Conservation (phyloP, 2,797 vertebrate species). For the Novumbra hubbsi region DNA sequence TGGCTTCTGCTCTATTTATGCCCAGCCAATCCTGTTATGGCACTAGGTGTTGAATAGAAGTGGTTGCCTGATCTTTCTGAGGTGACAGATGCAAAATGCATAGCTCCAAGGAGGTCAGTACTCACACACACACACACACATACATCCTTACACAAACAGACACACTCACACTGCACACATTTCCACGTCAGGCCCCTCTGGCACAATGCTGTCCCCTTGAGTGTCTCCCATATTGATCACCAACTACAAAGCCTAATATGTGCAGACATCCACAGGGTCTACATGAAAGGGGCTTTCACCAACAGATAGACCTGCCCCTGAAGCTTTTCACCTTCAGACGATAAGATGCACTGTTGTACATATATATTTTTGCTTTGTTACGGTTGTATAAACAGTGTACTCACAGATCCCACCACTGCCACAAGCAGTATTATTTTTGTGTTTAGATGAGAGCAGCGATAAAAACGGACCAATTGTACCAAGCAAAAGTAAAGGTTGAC, state of each 20-base stretch:
- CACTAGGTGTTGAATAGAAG: constrained; percentile 43
- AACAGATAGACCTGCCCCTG: constrained; percentile 28
- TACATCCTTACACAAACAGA: neutral
- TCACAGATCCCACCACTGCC: constrained; percentile 16
- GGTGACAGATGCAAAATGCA: constrained; percentile 51
- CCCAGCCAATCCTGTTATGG: constrained; percentile 24
- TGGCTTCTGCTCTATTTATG: constrained; percentile 24
- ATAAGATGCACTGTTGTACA: constrained; percentile 22
- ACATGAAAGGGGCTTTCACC: constrained; percentile 26
- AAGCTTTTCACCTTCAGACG: constrained; percentile 27
- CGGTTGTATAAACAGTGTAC: constrained; percentile 24
- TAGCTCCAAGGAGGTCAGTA: constrained; percentile 24
- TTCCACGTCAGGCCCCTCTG: constrained; percentile 49
- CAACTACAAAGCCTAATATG: constrained; percentile 44
- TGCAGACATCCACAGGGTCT: constrained; percentile 49
- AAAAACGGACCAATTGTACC: constrained; percentile 23
- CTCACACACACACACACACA: constrained; percentile 3
- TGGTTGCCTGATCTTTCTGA: constrained; percentile 37
- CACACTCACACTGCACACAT: constrained; percentile 33
- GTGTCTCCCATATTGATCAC: constrained; percentile 59
- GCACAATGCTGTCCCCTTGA: constrained; percentile 51
- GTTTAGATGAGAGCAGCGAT: constrained; percentile 29
- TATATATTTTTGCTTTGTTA: constrained; percentile 40
- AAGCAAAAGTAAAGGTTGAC: constrained; percentile 29
- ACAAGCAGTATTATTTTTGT: constrained; percentile 18